Percentiles rank a stretch among this genome's conserved stretches.
Evolutionary conservation across 1,140 invertebrate species (phyloP).

Genomic region (Drosophila eugracilis): DNA sequence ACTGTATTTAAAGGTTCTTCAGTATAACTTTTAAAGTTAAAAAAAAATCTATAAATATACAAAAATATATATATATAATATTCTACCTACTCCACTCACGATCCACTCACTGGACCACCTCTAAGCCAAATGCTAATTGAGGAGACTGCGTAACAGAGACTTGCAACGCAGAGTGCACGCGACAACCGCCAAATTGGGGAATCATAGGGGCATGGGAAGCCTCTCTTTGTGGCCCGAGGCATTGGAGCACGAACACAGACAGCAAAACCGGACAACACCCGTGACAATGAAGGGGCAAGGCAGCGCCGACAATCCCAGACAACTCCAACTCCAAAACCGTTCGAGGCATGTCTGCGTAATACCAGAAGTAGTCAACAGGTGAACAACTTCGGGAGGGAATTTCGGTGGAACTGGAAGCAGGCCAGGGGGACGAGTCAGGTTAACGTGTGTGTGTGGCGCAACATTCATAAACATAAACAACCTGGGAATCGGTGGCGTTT

Average conservation of each 20-base stretch:
- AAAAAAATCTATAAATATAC: too few species aligned
- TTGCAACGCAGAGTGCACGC: slow-evolving; percentile 60
- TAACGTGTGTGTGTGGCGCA: slow-evolving; percentile 47
- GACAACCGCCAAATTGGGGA: slow-evolving; percentile 1
- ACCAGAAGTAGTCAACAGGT: slow-evolving; percentile 81
- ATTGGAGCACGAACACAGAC: slow-evolving; percentile 49
- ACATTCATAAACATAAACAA: slow-evolving; percentile 55
- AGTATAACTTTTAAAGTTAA: too few species aligned
- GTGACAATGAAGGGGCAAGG: slow-evolving; percentile 67
- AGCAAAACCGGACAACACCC: slow-evolving; percentile 51
- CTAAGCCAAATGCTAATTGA: slow-evolving; percentile 36
- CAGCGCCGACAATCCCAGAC: slow-evolving; percentile 6
- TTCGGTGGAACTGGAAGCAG: slow-evolving; percentile 9
- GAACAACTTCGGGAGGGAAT: slow-evolving; percentile 60
- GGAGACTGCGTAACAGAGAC: slow-evolving; percentile 71
- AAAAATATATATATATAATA: too few species aligned
- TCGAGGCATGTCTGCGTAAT: slow-evolving; percentile 63
- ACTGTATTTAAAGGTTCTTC: too few species aligned
- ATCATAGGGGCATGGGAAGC: background rate
- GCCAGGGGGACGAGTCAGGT: slow-evolving; percentile 17
- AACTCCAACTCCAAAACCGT: slow-evolving; percentile 11
- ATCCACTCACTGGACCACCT: slow-evolving; percentile 4
- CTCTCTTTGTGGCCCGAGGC: slow-evolving; percentile 20
- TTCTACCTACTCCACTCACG: too few species aligned
- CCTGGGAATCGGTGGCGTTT: slow-evolving; percentile 51